Base-by-base conservation (phyloP, 2,888 invertebrate species). In the Cheilosia pagana region DNA sequence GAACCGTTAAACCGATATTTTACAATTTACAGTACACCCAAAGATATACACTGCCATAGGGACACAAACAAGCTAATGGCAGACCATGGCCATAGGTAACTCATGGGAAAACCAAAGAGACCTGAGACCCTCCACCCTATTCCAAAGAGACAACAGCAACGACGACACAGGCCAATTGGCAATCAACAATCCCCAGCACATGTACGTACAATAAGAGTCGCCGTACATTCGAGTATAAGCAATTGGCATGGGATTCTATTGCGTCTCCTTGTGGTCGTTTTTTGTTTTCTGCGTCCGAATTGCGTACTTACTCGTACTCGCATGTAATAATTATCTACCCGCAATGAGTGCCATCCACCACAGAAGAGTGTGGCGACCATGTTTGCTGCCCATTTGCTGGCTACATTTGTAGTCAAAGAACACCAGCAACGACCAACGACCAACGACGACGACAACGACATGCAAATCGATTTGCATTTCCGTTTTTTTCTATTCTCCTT, bases 391-490 rank as follows among this genome's bases (percentile, higher is more conserved):
- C 74, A 48, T 53, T 81, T 63, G 79, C 63, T 63, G 43, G 48
- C 57, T 35, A 35, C 70, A 81, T 77, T 76, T 81, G 77, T 71
- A 77, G 77, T 77, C 77, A 81, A 62, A 81, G 74, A 78, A 70
- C 78, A 68, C 62, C 68, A 16, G 48, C 43, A 48, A 50, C 62
- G 10, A 74, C 62, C 62, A 35, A 71, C 67, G 78, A 85, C 75
- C 68, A 16, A 48, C 43, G 41, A 50, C 62, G 10, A 74, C 62
- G 57, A 65, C 62, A 35, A 71, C 67, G 78, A 85, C 75, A 81
- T 78, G 57, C 85, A 76, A 81, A 85, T 85, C 79, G 85, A 85
- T 85, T 85, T 85, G 85, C 85, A 85, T 85, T 81, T 85, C 85
- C 85, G 85, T 76, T 81, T 81, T 71, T 65, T 65, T 45, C 45